Base-by-base conservation (phyloP, 1,140 invertebrate species). In the Drosophila persimilis region DNA sequence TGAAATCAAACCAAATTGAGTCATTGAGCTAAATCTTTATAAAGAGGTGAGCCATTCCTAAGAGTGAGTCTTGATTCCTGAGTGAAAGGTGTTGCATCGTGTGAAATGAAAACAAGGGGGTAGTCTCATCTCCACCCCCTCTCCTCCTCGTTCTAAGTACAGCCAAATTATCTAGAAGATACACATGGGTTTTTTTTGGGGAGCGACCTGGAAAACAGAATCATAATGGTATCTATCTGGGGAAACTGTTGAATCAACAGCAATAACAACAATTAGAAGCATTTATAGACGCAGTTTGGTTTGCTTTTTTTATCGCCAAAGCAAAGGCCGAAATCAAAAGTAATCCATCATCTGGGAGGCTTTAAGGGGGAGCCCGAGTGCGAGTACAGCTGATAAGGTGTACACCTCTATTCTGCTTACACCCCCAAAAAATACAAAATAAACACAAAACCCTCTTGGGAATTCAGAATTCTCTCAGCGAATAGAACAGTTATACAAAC, bases 261-360 rank as follows among this genome's bases (percentile, higher is more conserved):
- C 45, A 56, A 50, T 35, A 73, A 73, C 80, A 83, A 83, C 51
- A 76, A 75, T 64, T 66, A 52, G 52, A 73, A 74, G 83, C 85
- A 86, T 85, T 83, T 78, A 77, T 73, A 73, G 70, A 35, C 52
- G 61, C 64, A 62, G 73, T 63, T 70, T 45, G 35, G 64, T 41
- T 84, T 69, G 60, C 74, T 60, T 66, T 74, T 86, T 88, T 86
- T 86, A 86, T 86, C 83, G 58, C 59, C 39, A 54, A 60, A 61
- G 56, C 78, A 88, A 83, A 77, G 77, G 74, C 83, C 83, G 66
- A 85, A 88, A 88, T 88, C 83, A 83, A 61, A 88, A 76, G 83
- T 88, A 88, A 88, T 88, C 84, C 83, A 88, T 88, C 83, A 88
- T 88, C 84, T 83, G 71, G 61, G 60, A 77, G 75, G 83, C 83